These are phyloP conservation scores for Rafetus swinhoei DNA, from an alignment of 2,113 vertebrate species.

Conservation along the genomic window DNA sequence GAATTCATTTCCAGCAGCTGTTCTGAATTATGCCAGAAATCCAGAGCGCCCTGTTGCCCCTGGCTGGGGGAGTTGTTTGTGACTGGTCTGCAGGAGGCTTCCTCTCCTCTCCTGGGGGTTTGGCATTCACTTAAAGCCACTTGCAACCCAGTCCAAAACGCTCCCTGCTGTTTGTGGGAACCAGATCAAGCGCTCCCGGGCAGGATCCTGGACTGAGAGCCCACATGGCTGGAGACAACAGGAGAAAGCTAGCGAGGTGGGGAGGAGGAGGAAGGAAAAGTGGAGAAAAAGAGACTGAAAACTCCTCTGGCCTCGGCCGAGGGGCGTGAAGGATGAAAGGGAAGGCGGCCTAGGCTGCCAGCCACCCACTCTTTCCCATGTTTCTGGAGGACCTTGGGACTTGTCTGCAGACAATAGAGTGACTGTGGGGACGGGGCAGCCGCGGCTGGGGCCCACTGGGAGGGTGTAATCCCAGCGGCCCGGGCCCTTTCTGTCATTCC, in stretches of 20 bases:
- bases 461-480: neutral
- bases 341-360: neutral
- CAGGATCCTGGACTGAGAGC: neutral
- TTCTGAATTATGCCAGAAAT: neutral
- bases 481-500: neutral
- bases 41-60: neutral
- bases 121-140: accelerated
- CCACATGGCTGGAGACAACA: neutral
- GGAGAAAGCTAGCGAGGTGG: neutral
- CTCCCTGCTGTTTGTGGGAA: neutral
- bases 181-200: neutral
- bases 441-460: neutral
- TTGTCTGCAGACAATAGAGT: neutral
- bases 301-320: neutral
- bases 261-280: neutral
- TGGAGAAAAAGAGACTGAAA: neutral
- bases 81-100: neutral
- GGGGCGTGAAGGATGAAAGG: neutral
- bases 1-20: neutral
- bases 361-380: neutral
- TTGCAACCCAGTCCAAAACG: accelerated
- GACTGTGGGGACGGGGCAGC: neutral
- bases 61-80: neutral
- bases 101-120: neutral
- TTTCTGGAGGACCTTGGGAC: neutral